A percentile compares a stretch with the other conserved stretches of the same genome.
Evolutionary conservation across 2,113 vertebrate genomes (phyloP).

Genomic region (Malurus melanocephalus): DNA sequence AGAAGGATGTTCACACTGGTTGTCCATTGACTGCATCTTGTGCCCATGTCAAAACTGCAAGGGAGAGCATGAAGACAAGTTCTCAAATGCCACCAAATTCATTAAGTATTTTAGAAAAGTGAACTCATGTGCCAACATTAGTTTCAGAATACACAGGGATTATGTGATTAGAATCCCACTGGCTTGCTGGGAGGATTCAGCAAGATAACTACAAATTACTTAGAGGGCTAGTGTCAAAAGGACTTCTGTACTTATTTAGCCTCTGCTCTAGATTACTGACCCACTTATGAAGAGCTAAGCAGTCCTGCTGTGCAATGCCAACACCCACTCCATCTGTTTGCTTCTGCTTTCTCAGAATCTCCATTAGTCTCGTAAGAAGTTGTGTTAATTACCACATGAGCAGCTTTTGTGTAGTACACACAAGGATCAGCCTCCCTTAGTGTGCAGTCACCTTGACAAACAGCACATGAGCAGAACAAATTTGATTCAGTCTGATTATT

Average conservation of each 20-base stretch:
- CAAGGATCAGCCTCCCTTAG: background rate
- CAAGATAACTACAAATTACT: conserved; percentile 40
- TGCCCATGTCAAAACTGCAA: background rate
- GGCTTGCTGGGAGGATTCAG: conserved; percentile 25
- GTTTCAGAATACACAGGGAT: conserved; percentile 26
- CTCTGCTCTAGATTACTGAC: conserved; percentile 61
- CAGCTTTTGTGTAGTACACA: background rate
- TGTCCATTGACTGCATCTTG: background rate
- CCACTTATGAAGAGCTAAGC: conserved; percentile 60
- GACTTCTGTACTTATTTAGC: conserved; percentile 43
- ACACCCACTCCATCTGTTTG: conserved; percentile 63
- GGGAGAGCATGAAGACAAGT: background rate
- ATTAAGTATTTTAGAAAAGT: background rate
- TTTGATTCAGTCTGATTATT: background rate
- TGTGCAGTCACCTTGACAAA: background rate
- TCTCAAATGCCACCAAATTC: background rate
- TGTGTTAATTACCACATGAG: conserved; percentile 35
- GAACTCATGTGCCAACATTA: background rate
- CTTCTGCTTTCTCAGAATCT: conserved; percentile 55
- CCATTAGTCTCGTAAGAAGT: background rate
- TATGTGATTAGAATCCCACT: conserved; percentile 21
- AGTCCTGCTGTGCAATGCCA: conserved; percentile 10
- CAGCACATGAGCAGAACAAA: background rate
- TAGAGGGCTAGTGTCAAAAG: conserved; percentile 31
- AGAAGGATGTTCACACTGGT: background rate